Evolutionary conservation across 1,140 invertebrate species (phyloP).

Genomic region (Anastrepha obliqua): DNA sequence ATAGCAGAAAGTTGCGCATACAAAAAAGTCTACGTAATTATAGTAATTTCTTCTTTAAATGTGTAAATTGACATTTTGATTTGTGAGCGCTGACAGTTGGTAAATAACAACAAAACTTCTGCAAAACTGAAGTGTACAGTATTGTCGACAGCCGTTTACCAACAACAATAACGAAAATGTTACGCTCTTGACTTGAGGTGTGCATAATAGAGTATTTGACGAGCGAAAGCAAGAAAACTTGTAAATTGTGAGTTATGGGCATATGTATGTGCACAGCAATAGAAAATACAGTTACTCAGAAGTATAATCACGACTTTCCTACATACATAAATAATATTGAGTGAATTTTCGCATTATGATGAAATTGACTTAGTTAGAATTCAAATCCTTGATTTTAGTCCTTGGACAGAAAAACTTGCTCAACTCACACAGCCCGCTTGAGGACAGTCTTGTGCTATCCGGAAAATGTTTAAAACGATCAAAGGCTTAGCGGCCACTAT

Average conservation of each 20-base stretch:
- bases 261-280: background rate
- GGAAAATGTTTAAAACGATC: no score
- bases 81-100: conserved; percentile 26
- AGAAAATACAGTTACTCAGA: no score
- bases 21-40: background rate
- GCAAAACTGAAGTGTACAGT: background rate
- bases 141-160: background rate
- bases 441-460: no score
- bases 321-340: no score
- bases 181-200: conserved; percentile 20
- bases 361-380: no score
- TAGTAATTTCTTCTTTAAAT: conserved; percentile 33
- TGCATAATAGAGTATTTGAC: conserved; percentile 43
- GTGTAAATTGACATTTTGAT: conserved; percentile 41
- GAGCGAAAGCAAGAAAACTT: conserved; percentile 10
- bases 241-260: conserved; percentile 7
- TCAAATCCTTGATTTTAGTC: no score
- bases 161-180: conserved; percentile 9
- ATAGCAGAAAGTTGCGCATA: no score
- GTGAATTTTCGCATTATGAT: no score
- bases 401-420: no score
- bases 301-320: no score
- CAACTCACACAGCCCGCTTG: no score
- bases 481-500: no score
- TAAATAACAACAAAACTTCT: background rate